Percentiles rank a stretch among this genome's conserved stretches.
Evolutionary conservation across 2,888 invertebrate species (phyloP).

Genomic region (Ornithoptera priamus): DNA sequence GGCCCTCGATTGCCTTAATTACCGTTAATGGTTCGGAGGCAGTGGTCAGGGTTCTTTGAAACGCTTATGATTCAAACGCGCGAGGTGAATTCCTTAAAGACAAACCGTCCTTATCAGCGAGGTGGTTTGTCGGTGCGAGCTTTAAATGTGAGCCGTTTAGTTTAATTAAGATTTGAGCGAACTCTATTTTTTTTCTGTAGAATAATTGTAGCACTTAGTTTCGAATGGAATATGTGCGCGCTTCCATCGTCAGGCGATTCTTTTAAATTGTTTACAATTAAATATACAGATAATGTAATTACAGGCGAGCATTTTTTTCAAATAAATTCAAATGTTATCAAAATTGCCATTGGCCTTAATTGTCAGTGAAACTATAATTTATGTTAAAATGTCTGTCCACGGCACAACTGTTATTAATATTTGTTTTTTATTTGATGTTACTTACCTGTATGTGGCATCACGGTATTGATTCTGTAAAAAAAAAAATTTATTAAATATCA

Average conservation of each 20-base stretch:
- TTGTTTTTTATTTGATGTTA: not conserved
- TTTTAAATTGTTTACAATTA: slow-evolving; percentile 22
- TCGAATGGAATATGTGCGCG: slow-evolving; percentile 16
- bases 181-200: slow-evolving; percentile 33
- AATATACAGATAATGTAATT: slow-evolving; percentile 17
- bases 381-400: not conserved
- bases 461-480: slow-evolving; percentile 42
- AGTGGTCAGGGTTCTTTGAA: slow-evolving; percentile 63
- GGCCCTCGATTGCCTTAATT: slow-evolving; percentile 73
- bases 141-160: slow-evolving; percentile 52
- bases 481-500: slow-evolving; percentile 26
- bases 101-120: slow-evolving; percentile 19
- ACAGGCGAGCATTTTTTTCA: not conserved
- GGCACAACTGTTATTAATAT: not conserved
- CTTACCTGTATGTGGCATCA: slow-evolving; percentile 74
- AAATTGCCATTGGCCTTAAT: not conserved
- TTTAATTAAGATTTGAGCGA: slow-evolving; percentile 69
- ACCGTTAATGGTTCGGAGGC: slow-evolving; percentile 65
- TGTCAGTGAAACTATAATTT: not conserved
- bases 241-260: slow-evolving; percentile 20
- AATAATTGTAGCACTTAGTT: slow-evolving; percentile 27
- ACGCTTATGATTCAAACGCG: slow-evolving; percentile 78
- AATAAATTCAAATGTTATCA: not conserved
- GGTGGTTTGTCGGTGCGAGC: slow-evolving; percentile 33
- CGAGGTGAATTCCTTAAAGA: slow-evolving; percentile 62